Conservation (phyloP, 2,797 vertebrate species). For the Peromyscus attwateri region DNA sequence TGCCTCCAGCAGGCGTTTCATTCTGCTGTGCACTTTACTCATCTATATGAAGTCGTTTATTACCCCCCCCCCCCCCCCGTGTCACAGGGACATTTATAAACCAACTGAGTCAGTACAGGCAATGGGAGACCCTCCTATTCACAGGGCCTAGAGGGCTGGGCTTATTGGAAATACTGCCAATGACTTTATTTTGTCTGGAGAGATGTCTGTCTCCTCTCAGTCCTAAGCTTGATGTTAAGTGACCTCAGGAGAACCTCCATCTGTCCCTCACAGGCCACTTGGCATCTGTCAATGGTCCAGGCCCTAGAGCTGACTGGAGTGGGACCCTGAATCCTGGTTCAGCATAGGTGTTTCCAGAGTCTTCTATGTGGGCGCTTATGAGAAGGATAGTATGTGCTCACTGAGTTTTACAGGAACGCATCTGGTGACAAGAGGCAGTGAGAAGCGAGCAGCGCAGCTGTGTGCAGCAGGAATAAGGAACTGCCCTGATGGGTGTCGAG, state of each 20-base stretch:
- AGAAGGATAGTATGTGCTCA: background rate
- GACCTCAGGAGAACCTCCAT: background rate
- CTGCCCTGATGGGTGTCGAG: background rate
- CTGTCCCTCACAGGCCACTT: background rate
- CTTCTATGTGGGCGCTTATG: background rate
- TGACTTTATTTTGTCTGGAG: background rate
- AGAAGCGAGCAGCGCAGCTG: background rate
- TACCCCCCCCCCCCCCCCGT: background rate
- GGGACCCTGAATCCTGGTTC: background rate
- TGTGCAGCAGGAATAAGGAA: background rate
- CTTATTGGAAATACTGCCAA: background rate
- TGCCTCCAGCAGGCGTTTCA: background rate
- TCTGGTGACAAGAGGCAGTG: background rate
- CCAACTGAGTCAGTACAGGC: background rate
- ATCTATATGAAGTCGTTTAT: background rate
- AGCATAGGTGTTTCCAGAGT: background rate
- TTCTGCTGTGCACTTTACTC: background rate
- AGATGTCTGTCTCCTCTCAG: background rate
- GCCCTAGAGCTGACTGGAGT: background rate
- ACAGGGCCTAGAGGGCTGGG: background rate
- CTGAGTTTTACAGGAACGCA: background rate
- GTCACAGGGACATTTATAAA: background rate
- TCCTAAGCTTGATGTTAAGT: fast-evolving
- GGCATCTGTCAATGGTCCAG: background rate
- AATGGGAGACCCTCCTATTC: background rate